Evolutionary conservation across 2,113 vertebrate genomes (phyloP).

Genomic region (Albula goreensis): DNA sequence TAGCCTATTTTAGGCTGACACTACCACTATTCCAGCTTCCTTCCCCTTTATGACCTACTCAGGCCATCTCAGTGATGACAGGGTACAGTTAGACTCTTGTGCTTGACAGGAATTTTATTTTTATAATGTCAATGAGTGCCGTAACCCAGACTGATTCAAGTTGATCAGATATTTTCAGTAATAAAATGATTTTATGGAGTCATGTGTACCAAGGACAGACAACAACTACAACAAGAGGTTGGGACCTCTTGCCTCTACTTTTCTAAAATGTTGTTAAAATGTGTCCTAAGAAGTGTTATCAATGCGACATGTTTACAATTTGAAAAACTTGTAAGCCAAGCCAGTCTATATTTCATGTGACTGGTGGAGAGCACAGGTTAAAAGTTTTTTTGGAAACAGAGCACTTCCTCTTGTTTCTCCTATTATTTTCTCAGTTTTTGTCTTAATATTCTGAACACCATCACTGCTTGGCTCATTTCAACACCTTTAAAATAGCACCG

Average conservation of each 20-base stretch:
- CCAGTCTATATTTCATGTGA: neutral
- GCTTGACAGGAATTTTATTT: neutral
- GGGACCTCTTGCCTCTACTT: no score
- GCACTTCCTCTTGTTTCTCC: neutral
- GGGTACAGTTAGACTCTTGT: neutral
- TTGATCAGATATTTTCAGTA: no score
- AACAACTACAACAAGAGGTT: no score
- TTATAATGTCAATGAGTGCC: neutral
- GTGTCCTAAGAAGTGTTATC: no score
- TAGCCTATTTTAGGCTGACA: neutral
- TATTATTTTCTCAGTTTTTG: constrained; percentile 10
- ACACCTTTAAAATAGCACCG: neutral
- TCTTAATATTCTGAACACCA: constrained; percentile 3
- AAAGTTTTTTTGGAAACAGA: constrained; percentile 21
- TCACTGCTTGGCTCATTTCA: neutral
- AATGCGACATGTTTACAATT: no score
- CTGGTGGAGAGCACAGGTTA: neutral
- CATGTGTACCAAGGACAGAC: no score
- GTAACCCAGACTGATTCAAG: constrained; percentile 6
- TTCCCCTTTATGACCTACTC: neutral
- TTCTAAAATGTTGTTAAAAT: no score
- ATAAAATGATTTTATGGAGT: no score
- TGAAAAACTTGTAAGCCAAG: no score
- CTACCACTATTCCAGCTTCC: neutral
- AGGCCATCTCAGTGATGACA: neutral